Evolutionary conservation across 23 tunicate species (phyloP).

Genomic region (Aplidium turbinatum): DNA sequence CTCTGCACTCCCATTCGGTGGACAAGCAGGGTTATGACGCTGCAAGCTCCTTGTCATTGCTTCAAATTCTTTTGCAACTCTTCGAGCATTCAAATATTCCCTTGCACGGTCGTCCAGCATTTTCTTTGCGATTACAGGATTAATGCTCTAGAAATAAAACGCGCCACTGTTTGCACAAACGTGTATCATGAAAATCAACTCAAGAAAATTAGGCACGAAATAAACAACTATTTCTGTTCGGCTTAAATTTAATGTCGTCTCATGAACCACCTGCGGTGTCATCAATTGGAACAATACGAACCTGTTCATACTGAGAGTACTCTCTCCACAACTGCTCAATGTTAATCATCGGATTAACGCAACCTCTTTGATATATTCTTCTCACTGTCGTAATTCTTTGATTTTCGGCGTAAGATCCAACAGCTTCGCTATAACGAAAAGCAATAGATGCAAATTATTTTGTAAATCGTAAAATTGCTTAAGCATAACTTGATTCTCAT

Average conservation of each 20-base stretch:
- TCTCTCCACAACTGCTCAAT: slow-evolving; percentile 98
- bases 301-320: slow-evolving; percentile 93
- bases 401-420: slow-evolving; percentile 94
- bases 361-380: slow-evolving; percentile 84
- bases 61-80: slow-evolving; percentile 87
- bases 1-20: slow-evolving; percentile 76
- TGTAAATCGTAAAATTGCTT: neutral
- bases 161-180: neutral
- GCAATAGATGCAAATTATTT: neutral
- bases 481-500: neutral
- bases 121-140: slow-evolving; percentile 89
- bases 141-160: slow-evolving; percentile 57
- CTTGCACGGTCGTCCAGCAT: slow-evolving; percentile 82
- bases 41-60: slow-evolving; percentile 85
- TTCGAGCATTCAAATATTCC: slow-evolving; percentile 75
- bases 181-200: neutral
- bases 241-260: too few relatives aligned
- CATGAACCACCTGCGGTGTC: too few relatives aligned
- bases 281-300: too few relatives aligned
- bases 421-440: slow-evolving; percentile 63
- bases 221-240: too few relatives aligned
- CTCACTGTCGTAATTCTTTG: slow-evolving; percentile 91
- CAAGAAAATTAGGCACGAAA: too few relatives aligned
- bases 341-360: slow-evolving; percentile 89
- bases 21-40: slow-evolving; percentile 82